Conservation (phyloP, 2,113 vertebrate genomes). For the Sinocyclocheilus rhinocerous region DNA sequence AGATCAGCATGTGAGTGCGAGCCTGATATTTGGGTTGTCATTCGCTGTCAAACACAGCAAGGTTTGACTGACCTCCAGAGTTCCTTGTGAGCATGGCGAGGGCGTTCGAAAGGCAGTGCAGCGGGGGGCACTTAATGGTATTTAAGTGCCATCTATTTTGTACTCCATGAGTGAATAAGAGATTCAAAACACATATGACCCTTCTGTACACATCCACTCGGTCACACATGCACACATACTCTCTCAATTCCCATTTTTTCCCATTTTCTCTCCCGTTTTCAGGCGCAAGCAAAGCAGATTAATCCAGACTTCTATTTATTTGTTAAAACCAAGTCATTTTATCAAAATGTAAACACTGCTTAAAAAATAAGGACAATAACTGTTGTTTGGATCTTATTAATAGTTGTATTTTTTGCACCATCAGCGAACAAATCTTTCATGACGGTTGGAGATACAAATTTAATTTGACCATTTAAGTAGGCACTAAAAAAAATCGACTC, state of each 20-base stretch:
- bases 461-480: too few relatives aligned
- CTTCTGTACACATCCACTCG: not conserved
- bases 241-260: not conserved
- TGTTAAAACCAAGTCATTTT: not conserved
- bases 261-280: slow-evolving; percentile 3
- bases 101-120: not conserved
- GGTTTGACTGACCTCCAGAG: slow-evolving; percentile 35
- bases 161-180: slow-evolving; percentile 2
- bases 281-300: not conserved
- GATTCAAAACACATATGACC: slow-evolving; percentile 20
- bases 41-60: not conserved
- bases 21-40: not conserved
- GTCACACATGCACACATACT: not conserved
- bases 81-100: not conserved
- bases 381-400: not conserved
- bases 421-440: too few relatives aligned
- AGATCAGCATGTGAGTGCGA: not conserved
- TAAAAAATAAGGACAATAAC: not conserved
- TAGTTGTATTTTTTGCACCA: not conserved
- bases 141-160: slow-evolving; percentile 36
- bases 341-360: not conserved
- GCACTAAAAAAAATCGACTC: too few relatives aligned
- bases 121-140: slow-evolving; percentile 7
- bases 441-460: too few relatives aligned
- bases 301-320: slow-evolving; percentile 25